phyloP scores from a whole-genome alignment of 2,113 vertebrate species.

The Campylomormyrus tamandua region DNA sequence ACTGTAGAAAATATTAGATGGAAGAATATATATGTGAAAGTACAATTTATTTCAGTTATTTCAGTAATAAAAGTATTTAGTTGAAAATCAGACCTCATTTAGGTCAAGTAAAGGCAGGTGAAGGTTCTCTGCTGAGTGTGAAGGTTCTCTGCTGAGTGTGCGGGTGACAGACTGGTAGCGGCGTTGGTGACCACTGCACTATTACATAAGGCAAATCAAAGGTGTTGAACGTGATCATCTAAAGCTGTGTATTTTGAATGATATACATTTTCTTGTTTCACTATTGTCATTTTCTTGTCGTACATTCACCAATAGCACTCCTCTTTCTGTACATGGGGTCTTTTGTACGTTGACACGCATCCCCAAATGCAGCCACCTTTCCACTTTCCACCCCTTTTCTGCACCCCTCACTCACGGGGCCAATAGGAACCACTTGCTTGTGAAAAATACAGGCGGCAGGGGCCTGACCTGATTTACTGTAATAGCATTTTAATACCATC shows the following conservation, averaged over 20 bases:
- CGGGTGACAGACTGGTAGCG: not conserved
- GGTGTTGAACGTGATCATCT: not conserved
- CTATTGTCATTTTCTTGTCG: not conserved
- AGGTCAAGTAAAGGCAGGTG: not conserved
- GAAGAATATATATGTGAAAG: no score
- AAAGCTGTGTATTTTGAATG: not conserved
- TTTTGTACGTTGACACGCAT: not conserved
- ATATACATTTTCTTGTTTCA: not conserved
- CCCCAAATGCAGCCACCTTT: not conserved
- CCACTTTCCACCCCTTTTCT: not conserved
- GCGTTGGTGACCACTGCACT: not conserved
- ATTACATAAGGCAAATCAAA: not conserved
- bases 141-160: not conserved
- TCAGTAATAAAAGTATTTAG: not conserved
- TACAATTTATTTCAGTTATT: no score
- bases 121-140: not conserved
- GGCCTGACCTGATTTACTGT: conserved; percentile 52
- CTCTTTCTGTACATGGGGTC: not conserved
- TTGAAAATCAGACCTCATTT: not conserved
- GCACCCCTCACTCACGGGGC: conserved; percentile 1
- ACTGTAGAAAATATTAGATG: no score
- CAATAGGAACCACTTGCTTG: conserved; percentile 14
- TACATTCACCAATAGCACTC: conserved; percentile 4
- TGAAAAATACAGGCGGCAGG: conserved; percentile 37
- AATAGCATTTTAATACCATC: conserved; percentile 50